Evolutionary conservation across 2,888 invertebrate species (phyloP), one percentile per base, ranked within the genome.

Genomic region (Teleogryllus oceanicus): DNA sequence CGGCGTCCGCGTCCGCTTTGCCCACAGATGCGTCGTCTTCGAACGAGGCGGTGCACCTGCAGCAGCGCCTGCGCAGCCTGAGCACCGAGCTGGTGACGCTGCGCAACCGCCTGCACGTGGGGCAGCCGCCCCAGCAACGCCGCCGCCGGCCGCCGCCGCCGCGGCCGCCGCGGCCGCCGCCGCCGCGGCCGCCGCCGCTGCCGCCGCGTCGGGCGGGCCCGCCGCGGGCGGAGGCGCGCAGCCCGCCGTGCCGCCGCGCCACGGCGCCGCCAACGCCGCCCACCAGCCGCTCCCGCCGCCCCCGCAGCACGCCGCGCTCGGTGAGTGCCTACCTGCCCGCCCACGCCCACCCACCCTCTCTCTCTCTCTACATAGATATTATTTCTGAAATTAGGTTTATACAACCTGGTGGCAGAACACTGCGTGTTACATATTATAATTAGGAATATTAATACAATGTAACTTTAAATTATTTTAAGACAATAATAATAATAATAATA

Each of bases 81-180:
- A 95, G 95, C 89, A 94, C 96, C 84, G 96, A 96, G 90, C 90
- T 97, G 90, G 95, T 96, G 86, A 96, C 96, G 84, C 91, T 97
- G 87, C 91, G 96, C 84, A 96, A 96, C 89, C 92, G 95, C 84
- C 90, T 96, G 86, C 95, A 96, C 89, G 95, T 95, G 85, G 93
- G 90, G 84, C 91, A 90, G 85, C 87, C 86, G 80, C 83, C 81
- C 82, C 49, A 80, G 51, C 82, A 81, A 77, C 83, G 74, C 83
- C 82, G 81, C 79, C 78, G 81, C 78, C 80, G 78, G 80, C 80
- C 83, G 83, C 82, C 50, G 81, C 83, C 50, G 75, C 76, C 80
- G 80, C 82, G 78, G 83, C 83, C 76, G 83, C 83, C 81, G 80
- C 78, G 75, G 75, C 82, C 76, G 83, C 84, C 82, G 85, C 84